Base-by-base conservation (phyloP, 2,888 invertebrate genomes). In the Aphodius sticticus region DNA sequence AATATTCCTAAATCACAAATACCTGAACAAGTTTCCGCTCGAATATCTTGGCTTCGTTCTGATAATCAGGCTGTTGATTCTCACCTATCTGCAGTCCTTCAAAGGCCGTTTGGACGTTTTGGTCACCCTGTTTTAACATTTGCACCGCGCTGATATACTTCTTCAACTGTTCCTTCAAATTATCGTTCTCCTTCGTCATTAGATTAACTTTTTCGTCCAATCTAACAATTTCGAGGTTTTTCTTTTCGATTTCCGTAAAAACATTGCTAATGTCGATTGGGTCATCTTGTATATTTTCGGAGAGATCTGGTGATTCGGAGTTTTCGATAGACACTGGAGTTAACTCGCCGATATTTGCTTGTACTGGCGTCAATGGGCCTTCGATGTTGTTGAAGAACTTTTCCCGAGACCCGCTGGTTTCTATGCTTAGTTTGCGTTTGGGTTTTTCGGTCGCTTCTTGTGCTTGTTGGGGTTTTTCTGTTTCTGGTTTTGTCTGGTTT, bases 141-240 rank as follows among this genome's bases (percentile, higher is more conserved):
- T 96, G 96, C 69, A 97, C 95, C n/a, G 97, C 97, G 77, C 95
- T 94, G 83, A 97, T 94, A 88, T 97, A 97, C 86, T 95, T 96
- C 84, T 95, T 93, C 80, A 97, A 88, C 87, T 97, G 97, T 84
- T 96, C 95, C 86, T 96, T 95, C 84, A 97, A 89, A 82, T 94
- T 90, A 82, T 95, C 95, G 89, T 97, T 97, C 89, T 97, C 97
- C 86, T 95, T 87, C 4, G 82, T 80, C n/a, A 89, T 79, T n/a
- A 81, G 76, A n/a, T 83, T 83, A 15, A 89, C 87, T 82, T 84
- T 87, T 26, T 87, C 87, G 16, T 87, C 85, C 77, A 87, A 84
- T 79, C 86, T 87, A 6, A 87, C 79, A 81, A 88, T 88, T 77
- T 88, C 88, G 77, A 85, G 86, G 83, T 89, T 89, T 82, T 87